Conservation (phyloP, 2,113 vertebrate genomes). For the Xenopus laevis region DNA sequence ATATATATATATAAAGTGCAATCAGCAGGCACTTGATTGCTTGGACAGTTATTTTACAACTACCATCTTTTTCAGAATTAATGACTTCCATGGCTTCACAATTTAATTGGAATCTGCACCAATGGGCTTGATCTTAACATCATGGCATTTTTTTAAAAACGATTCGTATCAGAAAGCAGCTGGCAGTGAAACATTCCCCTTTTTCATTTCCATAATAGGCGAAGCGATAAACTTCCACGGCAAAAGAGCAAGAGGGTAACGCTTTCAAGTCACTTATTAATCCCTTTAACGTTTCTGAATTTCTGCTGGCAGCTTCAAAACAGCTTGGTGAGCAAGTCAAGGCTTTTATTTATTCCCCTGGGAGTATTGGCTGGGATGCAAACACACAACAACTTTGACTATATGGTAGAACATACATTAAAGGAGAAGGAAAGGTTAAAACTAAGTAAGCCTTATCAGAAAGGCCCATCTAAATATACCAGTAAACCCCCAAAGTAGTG, state of each 20-base stretch:
- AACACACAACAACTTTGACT: not conserved
- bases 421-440: too few relatives aligned
- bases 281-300: not conserved
- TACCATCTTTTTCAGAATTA: slow-evolving; percentile 7
- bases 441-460: too few relatives aligned
- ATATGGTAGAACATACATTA: too few relatives aligned
- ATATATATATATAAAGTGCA: too few relatives aligned
- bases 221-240: not conserved
- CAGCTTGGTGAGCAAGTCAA: not conserved
- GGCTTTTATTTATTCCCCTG: not conserved
- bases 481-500: too few relatives aligned
- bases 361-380: not conserved
- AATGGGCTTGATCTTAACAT: not conserved
- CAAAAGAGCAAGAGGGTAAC: not conserved
- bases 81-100: not conserved
- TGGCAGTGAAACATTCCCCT: not conserved
- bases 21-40: too few relatives aligned
- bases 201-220: not conserved
- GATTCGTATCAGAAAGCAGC: not conserved
- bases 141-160: not conserved
- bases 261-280: not conserved
- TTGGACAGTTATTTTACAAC: too few relatives aligned
- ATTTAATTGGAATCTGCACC: not conserved
- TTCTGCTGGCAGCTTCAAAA: not conserved
- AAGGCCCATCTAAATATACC: too few relatives aligned